Percentiles rank a stretch among this genome's conserved stretches.
Conservation (phyloP, 2,888 invertebrate genomes). For the Trichogramma evanescens region DNA sequence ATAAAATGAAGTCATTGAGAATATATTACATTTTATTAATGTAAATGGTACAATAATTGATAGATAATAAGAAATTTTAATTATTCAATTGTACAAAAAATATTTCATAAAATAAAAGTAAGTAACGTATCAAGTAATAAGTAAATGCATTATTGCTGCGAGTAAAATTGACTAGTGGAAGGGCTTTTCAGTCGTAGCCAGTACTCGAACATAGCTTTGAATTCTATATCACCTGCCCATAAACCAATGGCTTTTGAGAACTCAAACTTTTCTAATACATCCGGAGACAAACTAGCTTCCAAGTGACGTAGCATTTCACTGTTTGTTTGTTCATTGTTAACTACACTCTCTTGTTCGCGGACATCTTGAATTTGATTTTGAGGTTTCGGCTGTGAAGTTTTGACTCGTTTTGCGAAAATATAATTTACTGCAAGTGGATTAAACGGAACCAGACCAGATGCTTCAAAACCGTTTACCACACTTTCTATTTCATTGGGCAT, state of each 20-base stretch:
- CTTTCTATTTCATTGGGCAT: not conserved
- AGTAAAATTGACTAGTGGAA: too few relatives aligned
- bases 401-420: not conserved
- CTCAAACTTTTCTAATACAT: conserved; percentile 1
- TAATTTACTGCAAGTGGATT: conserved; percentile 3
- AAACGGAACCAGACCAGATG: conserved; percentile 3
- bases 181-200: not conserved
- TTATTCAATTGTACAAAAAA: too few relatives aligned
- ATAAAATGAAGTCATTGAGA: too few relatives aligned
- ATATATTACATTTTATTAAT: too few relatives aligned
- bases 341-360: too few relatives aligned
- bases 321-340: too few relatives aligned
- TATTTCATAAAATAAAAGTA: too few relatives aligned
- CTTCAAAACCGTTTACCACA: not conserved
- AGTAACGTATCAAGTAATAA: not conserved
- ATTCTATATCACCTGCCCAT: conserved; percentile 2
- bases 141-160: too few relatives aligned
- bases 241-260: not conserved
- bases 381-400: not conserved
- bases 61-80: too few relatives aligned
- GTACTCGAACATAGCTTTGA: not conserved
- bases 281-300: not conserved
- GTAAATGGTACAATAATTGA: too few relatives aligned
- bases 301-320: not conserved
- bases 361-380: too few relatives aligned